phyloP scores from a whole-genome alignment of 2,888 invertebrate species.

The Meteorus colon region DNA sequence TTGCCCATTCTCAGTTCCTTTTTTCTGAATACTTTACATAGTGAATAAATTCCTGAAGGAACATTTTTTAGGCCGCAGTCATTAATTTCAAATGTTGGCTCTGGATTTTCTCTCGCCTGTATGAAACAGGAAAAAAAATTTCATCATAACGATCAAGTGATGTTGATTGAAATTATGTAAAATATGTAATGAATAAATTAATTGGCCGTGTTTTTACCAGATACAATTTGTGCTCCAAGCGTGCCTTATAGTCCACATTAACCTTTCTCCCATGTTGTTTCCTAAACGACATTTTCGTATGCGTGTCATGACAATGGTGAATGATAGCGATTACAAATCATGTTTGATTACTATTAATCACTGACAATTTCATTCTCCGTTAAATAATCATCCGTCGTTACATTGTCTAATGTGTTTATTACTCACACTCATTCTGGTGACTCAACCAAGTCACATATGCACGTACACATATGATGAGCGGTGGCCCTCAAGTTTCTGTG shows the following conservation, averaged over 20 bases:
- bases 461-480: background rate
- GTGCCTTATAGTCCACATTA: slow-evolving; percentile 76
- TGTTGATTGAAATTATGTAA: background rate
- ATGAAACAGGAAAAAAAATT: slow-evolving; percentile 51
- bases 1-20: slow-evolving; percentile 79
- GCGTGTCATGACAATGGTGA: slow-evolving; percentile 60
- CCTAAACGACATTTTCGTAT: slow-evolving; percentile 67
- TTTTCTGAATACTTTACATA: slow-evolving; percentile 89
- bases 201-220: slow-evolving; percentile 71
- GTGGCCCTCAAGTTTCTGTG: no score
- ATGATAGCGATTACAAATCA: slow-evolving; percentile 36
- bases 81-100: slow-evolving; percentile 86
- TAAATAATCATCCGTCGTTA: slow-evolving; percentile 4
- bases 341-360: slow-evolving; percentile 3
- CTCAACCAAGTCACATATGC: background rate
- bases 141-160: slow-evolving; percentile 41
- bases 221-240: slow-evolving; percentile 78
- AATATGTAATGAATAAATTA: slow-evolving; percentile 4
- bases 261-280: slow-evolving; percentile 64
- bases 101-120: slow-evolving; percentile 85
- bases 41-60: slow-evolving; percentile 85
- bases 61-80: slow-evolving; percentile 84
- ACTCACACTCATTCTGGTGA: slow-evolving; percentile 6
- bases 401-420: slow-evolving; percentile 17
- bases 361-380: slow-evolving; percentile 11